Percentiles rank a stretch among this genome's conserved stretches.
Conservation (phyloP, 2,113 vertebrate species). For the Vimba vimba region DNA sequence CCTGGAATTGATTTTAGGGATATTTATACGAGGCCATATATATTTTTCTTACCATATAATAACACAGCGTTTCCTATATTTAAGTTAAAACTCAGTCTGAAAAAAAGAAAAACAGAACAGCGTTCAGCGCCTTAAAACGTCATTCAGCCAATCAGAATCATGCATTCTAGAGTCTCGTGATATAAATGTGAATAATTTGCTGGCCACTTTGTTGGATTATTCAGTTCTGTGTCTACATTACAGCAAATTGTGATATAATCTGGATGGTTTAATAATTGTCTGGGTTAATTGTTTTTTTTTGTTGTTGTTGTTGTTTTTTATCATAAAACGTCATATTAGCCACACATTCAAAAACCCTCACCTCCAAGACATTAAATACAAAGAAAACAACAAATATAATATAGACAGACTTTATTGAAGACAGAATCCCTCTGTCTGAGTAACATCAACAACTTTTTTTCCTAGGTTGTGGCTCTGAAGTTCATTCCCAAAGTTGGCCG, state of each 20-base stretch:
- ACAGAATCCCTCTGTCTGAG: not conserved
- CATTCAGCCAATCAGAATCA: not conserved
- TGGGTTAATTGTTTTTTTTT: too few relatives aligned
- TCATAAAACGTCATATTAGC: not conserved
- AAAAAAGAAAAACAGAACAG: not conserved
- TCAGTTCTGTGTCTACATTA: not conserved
- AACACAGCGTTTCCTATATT: not conserved
- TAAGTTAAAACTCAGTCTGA: not conserved
- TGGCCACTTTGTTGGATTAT: not conserved
- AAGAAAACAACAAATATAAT: not conserved
- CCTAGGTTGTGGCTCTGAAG: conserved; percentile 93
- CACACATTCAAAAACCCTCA: not conserved
- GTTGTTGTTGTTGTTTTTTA: not conserved
- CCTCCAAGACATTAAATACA: not conserved
- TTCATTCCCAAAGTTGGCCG: conserved; percentile 93
- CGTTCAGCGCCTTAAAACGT: not conserved
- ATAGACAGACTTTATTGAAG: not conserved
- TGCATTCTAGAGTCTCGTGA: not conserved
- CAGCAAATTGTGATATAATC: too few relatives aligned
- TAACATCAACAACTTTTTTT: not conserved
- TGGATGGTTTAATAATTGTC: too few relatives aligned
- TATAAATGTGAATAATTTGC: not conserved
- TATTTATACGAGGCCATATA: too few relatives aligned
- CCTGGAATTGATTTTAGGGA: not conserved
- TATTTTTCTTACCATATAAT: not conserved